These are phyloP conservation scores for Aptenodytes patagonicus DNA, from an alignment of 2,113 vertebrate genomes.

Conservation along the genomic window DNA sequence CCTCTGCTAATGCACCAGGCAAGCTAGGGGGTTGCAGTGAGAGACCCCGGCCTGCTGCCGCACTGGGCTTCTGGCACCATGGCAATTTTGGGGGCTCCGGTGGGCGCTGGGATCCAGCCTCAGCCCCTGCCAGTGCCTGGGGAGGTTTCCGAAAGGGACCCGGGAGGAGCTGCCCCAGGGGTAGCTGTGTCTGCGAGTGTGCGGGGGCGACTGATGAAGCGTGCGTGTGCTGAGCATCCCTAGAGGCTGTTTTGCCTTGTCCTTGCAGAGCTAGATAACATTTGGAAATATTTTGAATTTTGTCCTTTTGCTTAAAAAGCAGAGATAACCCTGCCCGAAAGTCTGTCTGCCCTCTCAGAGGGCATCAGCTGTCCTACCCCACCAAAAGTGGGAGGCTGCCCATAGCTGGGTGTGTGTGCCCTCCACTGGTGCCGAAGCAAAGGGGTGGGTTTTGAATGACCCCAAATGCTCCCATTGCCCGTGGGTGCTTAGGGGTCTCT, in stretches of 20 bases:
- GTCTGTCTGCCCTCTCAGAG: fast-evolving
- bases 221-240: fast-evolving
- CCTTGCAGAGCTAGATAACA: fast-evolving
- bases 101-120: no score
- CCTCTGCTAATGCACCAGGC: fast-evolving
- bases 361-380: no score
- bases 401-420: fast-evolving
- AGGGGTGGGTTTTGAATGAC: background rate
- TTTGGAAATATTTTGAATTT: background rate
- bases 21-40: background rate
- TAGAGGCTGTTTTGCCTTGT: background rate
- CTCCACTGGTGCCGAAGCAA: fast-evolving
- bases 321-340: background rate
- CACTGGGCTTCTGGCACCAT: fast-evolving
- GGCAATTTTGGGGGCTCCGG: background rate
- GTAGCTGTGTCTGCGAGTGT: fast-evolving
- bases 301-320: background rate
- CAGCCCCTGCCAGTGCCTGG: fast-evolving
- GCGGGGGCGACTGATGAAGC: fast-evolving
- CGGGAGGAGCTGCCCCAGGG: fast-evolving
- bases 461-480: fast-evolving
- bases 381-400: background rate
- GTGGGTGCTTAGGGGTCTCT: fast-evolving
- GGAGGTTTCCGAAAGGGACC: fast-evolving
- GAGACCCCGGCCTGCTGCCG: fast-evolving